Evolutionary conservation across 1,140 invertebrate genomes (phyloP).

Genomic region (Drosophila grimshawi): DNA sequence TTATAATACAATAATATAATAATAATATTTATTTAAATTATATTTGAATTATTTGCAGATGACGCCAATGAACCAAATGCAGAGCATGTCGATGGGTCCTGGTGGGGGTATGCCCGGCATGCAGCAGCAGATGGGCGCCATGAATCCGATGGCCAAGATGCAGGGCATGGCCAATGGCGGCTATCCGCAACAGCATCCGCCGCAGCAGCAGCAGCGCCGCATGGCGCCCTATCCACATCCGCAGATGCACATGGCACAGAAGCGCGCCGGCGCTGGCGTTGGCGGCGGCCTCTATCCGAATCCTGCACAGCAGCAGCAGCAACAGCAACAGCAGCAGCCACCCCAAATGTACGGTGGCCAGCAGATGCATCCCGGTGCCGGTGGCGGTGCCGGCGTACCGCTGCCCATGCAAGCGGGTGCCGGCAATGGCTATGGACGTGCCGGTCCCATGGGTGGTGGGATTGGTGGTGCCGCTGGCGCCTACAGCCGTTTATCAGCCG

Average conservation of each 20-base stretch:
- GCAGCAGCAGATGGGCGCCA: constrained; percentile 70
- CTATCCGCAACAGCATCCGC: constrained; percentile 79
- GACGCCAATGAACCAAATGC: constrained; percentile 84
- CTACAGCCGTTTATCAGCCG: constrained; percentile 84
- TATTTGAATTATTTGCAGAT: constrained; percentile 55
- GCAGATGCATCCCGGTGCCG: constrained; percentile 79
- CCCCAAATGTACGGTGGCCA: constrained; percentile 84
- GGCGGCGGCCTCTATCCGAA: constrained; percentile 73
- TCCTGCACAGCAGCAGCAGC: constrained; percentile 67
- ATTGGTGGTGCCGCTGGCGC: constrained; percentile 50
- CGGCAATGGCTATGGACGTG: constrained; percentile 73
- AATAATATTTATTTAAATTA: not conserved
- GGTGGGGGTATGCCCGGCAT: constrained; percentile 75
- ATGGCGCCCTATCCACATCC: constrained; percentile 92
- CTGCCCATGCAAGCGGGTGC: constrained; percentile 79
- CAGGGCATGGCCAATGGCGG: constrained; percentile 84
- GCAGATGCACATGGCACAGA: constrained; percentile 92
- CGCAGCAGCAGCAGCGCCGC: constrained; percentile 86
- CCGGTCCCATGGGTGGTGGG: constrained; percentile 79
- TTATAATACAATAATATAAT: too few species aligned
- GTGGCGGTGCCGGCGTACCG: constrained; percentile 85
- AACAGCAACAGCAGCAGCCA: constrained; percentile 42
- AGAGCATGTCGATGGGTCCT: constrained; percentile 85
- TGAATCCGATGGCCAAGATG: constrained; percentile 85
- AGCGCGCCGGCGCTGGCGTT: constrained; percentile 82